Evolutionary conservation across 2,888 invertebrate genomes (phyloP).

Genomic region (Nemotelus pantherinus): DNA sequence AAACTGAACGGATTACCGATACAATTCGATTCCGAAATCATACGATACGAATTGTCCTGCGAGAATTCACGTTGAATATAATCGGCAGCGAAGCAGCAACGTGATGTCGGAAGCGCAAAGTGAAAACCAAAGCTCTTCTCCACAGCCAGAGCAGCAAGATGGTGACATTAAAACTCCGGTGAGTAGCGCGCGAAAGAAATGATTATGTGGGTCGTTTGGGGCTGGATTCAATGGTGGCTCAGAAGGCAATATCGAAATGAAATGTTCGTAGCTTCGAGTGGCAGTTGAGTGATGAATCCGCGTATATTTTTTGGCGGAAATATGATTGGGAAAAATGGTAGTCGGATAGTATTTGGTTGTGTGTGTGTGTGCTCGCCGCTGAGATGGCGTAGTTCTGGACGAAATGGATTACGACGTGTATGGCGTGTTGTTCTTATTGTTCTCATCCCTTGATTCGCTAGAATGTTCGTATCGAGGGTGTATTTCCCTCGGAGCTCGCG

Average conservation of each 20-base stretch:
- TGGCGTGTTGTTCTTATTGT: slow-evolving; percentile 20
- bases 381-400: neutral
- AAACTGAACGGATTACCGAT: neutral
- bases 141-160: slow-evolving; percentile 34
- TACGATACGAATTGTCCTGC: too few relatives aligned
- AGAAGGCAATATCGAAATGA: neutral
- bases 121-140: slow-evolving; percentile 32
- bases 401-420: neutral
- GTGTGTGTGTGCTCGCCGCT: slow-evolving; percentile 12
- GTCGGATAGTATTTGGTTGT: neutral
- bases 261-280: too few relatives aligned
- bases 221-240: neutral
- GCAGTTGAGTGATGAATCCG: too few relatives aligned
- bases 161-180: slow-evolving; percentile 43
- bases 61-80: neutral
- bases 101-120: slow-evolving; percentile 44
- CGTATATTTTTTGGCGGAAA: slow-evolving; percentile 20
- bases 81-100: slow-evolving; percentile 17
- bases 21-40: too few relatives aligned
- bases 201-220: neutral
- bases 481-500: slow-evolving; percentile 9
- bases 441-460: neutral
- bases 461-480: neutral
- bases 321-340: neutral
- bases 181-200: slow-evolving; percentile 19